Evolutionary conservation across 2,113 vertebrate genomes (phyloP).

Genomic region (Megaleporinus macrocephalus): DNA sequence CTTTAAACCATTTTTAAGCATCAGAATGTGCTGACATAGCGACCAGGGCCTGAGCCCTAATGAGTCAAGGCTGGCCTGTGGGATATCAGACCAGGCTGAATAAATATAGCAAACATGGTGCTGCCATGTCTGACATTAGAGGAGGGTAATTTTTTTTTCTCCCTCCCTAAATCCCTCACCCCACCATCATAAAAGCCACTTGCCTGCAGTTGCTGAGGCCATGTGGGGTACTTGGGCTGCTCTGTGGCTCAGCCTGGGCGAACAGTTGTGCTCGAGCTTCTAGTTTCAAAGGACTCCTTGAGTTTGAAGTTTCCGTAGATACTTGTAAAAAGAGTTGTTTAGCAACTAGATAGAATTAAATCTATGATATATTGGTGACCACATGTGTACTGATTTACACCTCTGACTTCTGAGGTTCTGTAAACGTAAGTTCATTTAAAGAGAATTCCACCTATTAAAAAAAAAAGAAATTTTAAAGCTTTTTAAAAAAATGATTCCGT

Average conservation of each 20-base stretch:
- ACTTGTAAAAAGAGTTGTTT: not conserved
- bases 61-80: conserved; percentile 8
- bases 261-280: not conserved
- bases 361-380: too few relatives aligned
- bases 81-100: conserved; percentile 9
- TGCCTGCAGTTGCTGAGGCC: not conserved
- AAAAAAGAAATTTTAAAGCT: too few relatives aligned
- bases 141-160: not conserved
- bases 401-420: too few relatives aligned
- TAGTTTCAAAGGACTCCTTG: not conserved
- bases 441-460: too few relatives aligned
- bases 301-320: not conserved
- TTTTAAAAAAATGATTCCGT: too few relatives aligned
- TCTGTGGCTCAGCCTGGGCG: not conserved
- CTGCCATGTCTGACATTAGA: conserved; percentile 16
- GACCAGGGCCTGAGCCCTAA: not conserved
- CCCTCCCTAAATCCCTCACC: not conserved
- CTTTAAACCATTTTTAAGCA: conserved; percentile 40
- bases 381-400: too few relatives aligned
- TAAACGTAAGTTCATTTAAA: too few relatives aligned
- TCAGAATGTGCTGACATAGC: conserved; percentile 33
- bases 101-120: not conserved
- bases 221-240: not conserved
- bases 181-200: conserved; percentile 27
- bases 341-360: too few relatives aligned